phyloP scores from a whole-genome alignment of 2,113 vertebrate species.

The Muscicapa adusta region DNA sequence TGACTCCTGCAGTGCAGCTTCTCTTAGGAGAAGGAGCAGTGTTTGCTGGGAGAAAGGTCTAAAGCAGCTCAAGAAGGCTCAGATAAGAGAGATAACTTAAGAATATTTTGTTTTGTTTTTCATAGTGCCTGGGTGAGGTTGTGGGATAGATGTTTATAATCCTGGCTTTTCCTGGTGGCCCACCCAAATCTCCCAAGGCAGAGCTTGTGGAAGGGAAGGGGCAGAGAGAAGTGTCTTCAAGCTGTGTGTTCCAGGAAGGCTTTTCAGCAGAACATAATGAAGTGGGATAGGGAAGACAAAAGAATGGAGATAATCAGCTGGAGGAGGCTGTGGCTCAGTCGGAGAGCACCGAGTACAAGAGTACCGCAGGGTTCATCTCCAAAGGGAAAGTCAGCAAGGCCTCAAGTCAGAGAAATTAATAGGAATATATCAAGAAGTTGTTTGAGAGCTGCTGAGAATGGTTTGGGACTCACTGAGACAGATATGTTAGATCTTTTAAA shows the following conservation, averaged over 20 bases:
- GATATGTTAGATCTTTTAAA: background rate
- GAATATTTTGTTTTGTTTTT: background rate
- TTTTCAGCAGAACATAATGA: background rate
- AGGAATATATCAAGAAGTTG: background rate
- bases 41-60: background rate
- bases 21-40: background rate
- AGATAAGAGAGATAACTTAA: background rate
- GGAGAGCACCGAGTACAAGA: background rate
- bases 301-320: background rate
- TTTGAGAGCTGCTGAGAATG: background rate
- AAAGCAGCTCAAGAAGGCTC: background rate
- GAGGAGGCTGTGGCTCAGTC: background rate
- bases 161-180: background rate
- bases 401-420: background rate
- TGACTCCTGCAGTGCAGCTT: background rate
- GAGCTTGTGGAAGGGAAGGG: background rate
- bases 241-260: background rate
- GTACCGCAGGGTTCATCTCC: background rate
- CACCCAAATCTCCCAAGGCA: background rate
- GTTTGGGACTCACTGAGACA: background rate
- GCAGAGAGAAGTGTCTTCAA: background rate
- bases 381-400: background rate
- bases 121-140: background rate
- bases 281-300: background rate
- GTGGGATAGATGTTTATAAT: background rate